A percentile compares a stretch with the other conserved stretches of the same genome.
Evolutionary conservation across 2,888 invertebrate species (phyloP).

Genomic region (Noctua janthina): DNA sequence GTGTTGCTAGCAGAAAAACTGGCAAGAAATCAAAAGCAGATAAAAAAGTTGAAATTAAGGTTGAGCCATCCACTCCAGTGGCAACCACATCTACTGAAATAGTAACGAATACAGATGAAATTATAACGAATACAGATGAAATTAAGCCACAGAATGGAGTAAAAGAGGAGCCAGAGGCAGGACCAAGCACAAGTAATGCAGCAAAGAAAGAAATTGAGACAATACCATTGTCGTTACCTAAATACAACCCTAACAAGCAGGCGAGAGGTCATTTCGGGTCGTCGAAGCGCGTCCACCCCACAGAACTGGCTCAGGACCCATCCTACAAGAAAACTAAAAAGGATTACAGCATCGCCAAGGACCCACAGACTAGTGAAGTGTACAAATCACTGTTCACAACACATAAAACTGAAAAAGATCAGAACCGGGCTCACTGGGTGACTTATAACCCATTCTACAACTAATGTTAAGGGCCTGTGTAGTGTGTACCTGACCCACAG

Average conservation of each 20-base stretch:
- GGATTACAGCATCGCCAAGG: slow-evolving; percentile 96
- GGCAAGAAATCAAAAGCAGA: slow-evolving; percentile 91
- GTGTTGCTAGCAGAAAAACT: slow-evolving; percentile 92
- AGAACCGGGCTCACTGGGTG: slow-evolving; percentile 98
- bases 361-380: slow-evolving; percentile 96
- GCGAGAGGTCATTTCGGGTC: slow-evolving; percentile 86
- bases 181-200: slow-evolving; percentile 77
- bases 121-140: slow-evolving; percentile 67
- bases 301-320: slow-evolving; percentile 90
- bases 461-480: slow-evolving; percentile 76
- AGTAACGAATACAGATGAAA: slow-evolving; percentile 59
- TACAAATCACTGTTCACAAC: slow-evolving; percentile 98
- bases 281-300: slow-evolving; percentile 82
- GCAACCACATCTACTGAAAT: slow-evolving; percentile 65
- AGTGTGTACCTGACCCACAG: not conserved
- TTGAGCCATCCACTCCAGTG: slow-evolving; percentile 71
- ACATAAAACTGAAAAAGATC: slow-evolving; percentile 96
- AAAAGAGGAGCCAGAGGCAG: slow-evolving; percentile 82
- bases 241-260: slow-evolving; percentile 85
- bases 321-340: slow-evolving; percentile 94
- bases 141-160: slow-evolving; percentile 74
- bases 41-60: slow-evolving; percentile 75
- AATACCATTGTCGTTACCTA: slow-evolving; percentile 85
- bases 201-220: slow-evolving; percentile 86
- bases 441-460: slow-evolving; percentile 99